Evolutionary conservation across 1,140 invertebrate genomes (phyloP).

Genomic region (Probaryconus sp.): DNA sequence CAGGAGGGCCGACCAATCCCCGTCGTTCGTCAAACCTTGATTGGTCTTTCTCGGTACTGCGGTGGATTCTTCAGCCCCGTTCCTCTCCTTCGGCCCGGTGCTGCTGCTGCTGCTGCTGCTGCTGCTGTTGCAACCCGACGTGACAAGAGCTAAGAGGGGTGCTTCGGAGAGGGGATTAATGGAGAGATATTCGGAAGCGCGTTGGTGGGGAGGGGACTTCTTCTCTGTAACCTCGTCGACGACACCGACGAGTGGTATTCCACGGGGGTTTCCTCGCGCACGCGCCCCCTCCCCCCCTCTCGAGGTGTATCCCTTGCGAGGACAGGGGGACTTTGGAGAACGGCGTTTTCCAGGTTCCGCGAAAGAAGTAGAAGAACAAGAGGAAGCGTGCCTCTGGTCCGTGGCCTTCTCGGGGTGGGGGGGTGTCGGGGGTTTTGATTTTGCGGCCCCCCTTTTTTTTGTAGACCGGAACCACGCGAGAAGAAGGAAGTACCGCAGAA

Average conservation of each 20-base stretch:
- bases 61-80: constrained; percentile 78
- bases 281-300: constrained; percentile 68
- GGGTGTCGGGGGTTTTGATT: neutral
- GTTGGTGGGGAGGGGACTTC: constrained; percentile 70
- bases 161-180: constrained; percentile 74
- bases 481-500: constrained; percentile 30
- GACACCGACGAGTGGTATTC: constrained; percentile 66
- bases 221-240: constrained; percentile 63
- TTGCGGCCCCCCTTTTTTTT: constrained; percentile 22
- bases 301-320: constrained; percentile 13
- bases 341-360: constrained; percentile 28
- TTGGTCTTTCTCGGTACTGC: constrained; percentile 77
- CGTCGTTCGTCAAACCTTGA: constrained; percentile 81
- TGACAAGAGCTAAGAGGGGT: constrained; percentile 67
- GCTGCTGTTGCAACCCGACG: constrained; percentile 54
- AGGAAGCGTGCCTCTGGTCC: no score
- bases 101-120: constrained; percentile 58
- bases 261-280: constrained; percentile 69
- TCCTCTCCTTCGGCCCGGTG: constrained; percentile 68
- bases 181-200: constrained; percentile 76
- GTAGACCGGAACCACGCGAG: constrained; percentile 35
- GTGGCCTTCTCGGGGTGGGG: no score
- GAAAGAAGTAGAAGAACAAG: constrained; percentile 20
- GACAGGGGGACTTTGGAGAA: constrained; percentile 42
- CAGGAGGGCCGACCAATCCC: constrained; percentile 78